phyloP scores from a whole-genome alignment of 1,140 invertebrate species.

The Cecropterus lyciades region DNA sequence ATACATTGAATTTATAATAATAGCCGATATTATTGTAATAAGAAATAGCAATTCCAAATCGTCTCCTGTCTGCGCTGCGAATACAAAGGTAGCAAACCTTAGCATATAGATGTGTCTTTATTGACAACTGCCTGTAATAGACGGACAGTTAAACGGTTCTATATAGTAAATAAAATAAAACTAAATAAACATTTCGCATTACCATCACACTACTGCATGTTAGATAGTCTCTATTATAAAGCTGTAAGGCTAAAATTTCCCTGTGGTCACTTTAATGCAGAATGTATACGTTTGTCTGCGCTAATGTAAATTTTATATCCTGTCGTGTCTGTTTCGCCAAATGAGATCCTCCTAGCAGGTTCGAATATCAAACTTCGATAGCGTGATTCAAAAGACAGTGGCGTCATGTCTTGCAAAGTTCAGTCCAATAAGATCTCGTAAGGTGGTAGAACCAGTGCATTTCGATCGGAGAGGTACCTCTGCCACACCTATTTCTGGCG shows the following conservation, averaged over 20 bases:
- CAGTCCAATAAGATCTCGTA: too few relatives aligned
- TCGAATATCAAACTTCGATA: too few relatives aligned
- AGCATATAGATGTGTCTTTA: slow-evolving; percentile 5
- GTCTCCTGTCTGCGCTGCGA: not conserved
- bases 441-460: too few relatives aligned
- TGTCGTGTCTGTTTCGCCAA: too few relatives aligned
- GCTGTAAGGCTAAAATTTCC: too few relatives aligned
- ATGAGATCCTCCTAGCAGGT: too few relatives aligned
- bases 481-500: too few relatives aligned
- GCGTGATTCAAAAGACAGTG: too few relatives aligned
- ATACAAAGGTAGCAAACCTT: slow-evolving; percentile 4
- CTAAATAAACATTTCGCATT: slow-evolving; percentile 15
- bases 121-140: slow-evolving; percentile 14
- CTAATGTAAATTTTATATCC: slow-evolving; percentile 21
- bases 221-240: not conserved
- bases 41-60: not conserved
- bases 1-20: too few relatives aligned
- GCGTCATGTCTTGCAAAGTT: too few relatives aligned
- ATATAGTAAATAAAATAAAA: slow-evolving; percentile 21
- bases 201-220: not conserved
- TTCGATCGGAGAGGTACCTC: too few relatives aligned
- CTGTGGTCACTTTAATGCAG: too few relatives aligned
- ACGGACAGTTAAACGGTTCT: slow-evolving; percentile 17
- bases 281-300: slow-evolving; percentile 9
- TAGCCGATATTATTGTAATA: not conserved